Percentiles rank a stretch among this genome's conserved stretches.
Conservation (phyloP, 2,888 invertebrate genomes). For the Fragum sueziense region DNA sequence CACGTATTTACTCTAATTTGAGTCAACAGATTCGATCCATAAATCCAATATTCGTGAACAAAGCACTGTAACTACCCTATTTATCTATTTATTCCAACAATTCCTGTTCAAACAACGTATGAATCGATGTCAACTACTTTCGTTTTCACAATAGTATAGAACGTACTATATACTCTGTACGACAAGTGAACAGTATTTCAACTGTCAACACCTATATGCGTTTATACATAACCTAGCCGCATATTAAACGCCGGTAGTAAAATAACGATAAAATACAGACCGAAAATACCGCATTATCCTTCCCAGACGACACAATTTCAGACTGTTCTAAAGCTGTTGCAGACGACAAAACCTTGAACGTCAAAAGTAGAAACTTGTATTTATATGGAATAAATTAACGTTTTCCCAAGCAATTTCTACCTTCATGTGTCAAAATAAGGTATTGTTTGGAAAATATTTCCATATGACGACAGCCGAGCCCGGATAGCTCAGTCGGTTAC, state of each 20-base stretch:
- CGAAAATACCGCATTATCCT: neutral
- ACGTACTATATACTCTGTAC: too few species aligned
- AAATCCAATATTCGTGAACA: neutral
- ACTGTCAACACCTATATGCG: neutral
- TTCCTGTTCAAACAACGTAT: neutral
- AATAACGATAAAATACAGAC: neutral
- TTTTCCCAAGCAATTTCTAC: too few species aligned
- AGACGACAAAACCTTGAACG: too few species aligned
- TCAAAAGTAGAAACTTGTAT: too few species aligned
- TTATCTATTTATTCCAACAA: neutral
- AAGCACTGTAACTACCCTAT: neutral
- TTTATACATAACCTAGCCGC: neutral
- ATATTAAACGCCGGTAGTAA: neutral
- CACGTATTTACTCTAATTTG: neutral
- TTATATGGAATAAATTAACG: too few species aligned
- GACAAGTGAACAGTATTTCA: neutral
- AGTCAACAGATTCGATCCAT: neutral
- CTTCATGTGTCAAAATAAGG: too few species aligned
- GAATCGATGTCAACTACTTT: neutral
- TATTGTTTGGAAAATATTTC: too few species aligned
- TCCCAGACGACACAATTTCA: too few species aligned
- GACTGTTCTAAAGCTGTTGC: too few species aligned
- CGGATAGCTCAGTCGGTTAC: too few species aligned
- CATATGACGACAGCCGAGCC: too few species aligned
- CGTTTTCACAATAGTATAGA: neutral